phyloP scores from a whole-genome alignment of 2,113 vertebrate genomes.

The Nycticryphes semicollaris region DNA sequence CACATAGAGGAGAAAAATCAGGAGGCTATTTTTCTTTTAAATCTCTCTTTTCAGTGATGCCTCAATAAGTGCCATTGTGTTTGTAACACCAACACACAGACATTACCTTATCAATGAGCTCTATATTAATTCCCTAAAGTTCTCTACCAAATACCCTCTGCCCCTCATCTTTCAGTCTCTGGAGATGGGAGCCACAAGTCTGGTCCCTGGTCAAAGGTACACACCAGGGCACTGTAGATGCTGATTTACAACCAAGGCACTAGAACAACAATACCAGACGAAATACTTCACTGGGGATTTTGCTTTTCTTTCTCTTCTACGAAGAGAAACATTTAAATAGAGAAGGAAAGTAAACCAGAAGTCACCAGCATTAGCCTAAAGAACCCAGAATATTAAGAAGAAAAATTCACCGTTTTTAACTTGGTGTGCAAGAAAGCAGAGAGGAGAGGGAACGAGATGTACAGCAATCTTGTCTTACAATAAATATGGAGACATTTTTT shows the following conservation, averaged over 20 bases:
- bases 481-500: not conserved
- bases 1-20: not conserved
- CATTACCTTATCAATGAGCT: not conserved
- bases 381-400: not conserved
- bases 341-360: not conserved
- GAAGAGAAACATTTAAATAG: not conserved
- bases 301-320: not conserved
- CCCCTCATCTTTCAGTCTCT: not conserved
- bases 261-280: not conserved
- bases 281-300: not conserved
- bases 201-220: not conserved
- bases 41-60: not conserved
- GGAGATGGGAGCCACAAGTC: not conserved
- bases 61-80: not conserved
- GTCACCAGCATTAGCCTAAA: not conserved
- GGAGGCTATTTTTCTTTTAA: not conserved
- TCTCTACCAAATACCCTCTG: not conserved
- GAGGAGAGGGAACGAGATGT: not conserved
- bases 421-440: not conserved
- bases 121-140: not conserved
- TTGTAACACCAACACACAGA: not conserved
- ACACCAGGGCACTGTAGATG: not conserved
- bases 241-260: not conserved
- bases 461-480: not conserved
- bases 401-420: not conserved